Evolutionary conservation across 2,797 vertebrate species (phyloP).

Genomic region (Tamandua tetradactyla): DNA sequence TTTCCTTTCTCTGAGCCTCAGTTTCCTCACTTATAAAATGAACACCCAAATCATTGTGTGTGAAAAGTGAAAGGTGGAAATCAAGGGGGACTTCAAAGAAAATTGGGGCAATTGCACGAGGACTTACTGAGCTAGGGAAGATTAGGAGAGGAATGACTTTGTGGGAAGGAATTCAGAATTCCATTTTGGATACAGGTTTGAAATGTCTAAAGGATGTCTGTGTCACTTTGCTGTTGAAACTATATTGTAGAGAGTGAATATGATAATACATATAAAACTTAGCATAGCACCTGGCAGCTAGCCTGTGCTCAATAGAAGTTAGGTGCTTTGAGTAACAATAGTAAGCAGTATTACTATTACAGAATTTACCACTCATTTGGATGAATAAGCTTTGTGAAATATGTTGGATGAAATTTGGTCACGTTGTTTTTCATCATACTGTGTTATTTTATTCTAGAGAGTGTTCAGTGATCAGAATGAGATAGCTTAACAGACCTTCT

Average conservation of each 20-base stretch:
- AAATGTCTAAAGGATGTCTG: not conserved
- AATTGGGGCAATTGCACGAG: not conserved
- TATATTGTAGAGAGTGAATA: not conserved
- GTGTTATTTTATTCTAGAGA: conserved; percentile 43
- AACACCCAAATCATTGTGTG: not conserved
- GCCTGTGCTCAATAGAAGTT: not conserved
- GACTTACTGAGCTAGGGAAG: not conserved
- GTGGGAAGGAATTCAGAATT: not conserved
- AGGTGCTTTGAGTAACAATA: not conserved
- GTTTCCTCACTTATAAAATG: not conserved
- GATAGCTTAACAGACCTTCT: not conserved
- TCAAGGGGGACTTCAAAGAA: not conserved
- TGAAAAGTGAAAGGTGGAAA: conserved; percentile 13
- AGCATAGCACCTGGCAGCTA: not conserved
- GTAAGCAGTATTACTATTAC: not conserved
- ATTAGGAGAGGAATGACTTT: not conserved
- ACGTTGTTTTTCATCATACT: not conserved
- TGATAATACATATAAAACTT: not conserved
- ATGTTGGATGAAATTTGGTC: not conserved
- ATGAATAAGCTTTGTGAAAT: conserved; percentile 30
- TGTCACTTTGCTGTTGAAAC: not conserved
- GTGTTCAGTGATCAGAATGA: conserved; percentile 24
- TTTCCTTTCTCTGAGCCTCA: conserved; percentile 30
- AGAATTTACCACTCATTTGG: not conserved
- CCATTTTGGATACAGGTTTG: not conserved